Evolutionary conservation across 2,888 invertebrate species (phyloP).

Genomic region (Ophion obscuratus): DNA sequence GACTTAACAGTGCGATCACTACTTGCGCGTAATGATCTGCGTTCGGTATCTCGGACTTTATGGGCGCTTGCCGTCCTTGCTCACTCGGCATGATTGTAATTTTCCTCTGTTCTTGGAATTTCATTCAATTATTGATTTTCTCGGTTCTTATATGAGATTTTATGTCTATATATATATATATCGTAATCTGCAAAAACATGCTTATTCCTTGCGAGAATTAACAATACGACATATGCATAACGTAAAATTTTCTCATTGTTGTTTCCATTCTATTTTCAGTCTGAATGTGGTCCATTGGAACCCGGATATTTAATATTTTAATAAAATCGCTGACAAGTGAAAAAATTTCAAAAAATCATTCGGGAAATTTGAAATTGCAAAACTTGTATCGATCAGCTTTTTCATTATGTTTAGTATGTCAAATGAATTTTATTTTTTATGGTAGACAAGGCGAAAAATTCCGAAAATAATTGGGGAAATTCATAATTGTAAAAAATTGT

Average conservation of each 20-base stretch:
- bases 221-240: not conserved
- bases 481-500: too few relatives aligned
- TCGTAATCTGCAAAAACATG: not conserved
- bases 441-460: too few relatives aligned
- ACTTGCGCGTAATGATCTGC: conserved; percentile 51
- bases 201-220: not conserved
- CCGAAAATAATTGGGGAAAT: too few relatives aligned
- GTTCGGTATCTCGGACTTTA: conserved; percentile 14
- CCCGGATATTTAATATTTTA: not conserved
- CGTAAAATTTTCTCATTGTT: not conserved
- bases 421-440: too few relatives aligned
- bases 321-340: too few relatives aligned
- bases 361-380: too few relatives aligned
- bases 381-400: too few relatives aligned
- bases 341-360: too few relatives aligned
- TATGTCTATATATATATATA: not conserved
- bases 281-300: too few relatives aligned
- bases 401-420: too few relatives aligned
- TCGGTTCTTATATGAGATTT: not conserved
- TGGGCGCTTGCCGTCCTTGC: not conserved
- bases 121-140: not conserved
- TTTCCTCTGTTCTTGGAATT: conserved; percentile 12
- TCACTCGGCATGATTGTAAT: not conserved
- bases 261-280: not conserved
- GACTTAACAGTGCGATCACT: conserved; percentile 59